Base-by-base conservation (phyloP, 2,888 invertebrate genomes). In the Marronus borbonicus region DNA sequence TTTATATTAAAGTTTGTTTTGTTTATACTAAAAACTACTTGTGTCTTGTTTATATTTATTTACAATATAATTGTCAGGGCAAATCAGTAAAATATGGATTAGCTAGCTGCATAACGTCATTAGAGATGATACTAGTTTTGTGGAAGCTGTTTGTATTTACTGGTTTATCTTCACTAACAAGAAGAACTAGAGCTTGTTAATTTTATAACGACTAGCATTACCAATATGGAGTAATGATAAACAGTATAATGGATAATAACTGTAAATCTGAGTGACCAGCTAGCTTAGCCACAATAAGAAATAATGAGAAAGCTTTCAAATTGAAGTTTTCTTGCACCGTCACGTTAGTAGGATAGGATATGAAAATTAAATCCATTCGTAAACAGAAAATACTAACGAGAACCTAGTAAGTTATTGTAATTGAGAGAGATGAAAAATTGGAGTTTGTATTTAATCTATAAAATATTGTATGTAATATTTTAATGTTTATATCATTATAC, bases 211-310 rank as follows among this genome's bases (percentile, higher is more conserved):
- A 74, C 28, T 74, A 44, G 70, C 36, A 58, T 70, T 55, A 74
- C 60, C 17, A 60, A 49, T 44, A 60, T 74, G 72, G 49, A 60
- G 60, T 74, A 74, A 72, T 44, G 44, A 44, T 60, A 72, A 52
- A 68, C 50, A 52, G 36, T 60, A 14, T 72, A 75, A 78, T 76
- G 39, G 36, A 79, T 76, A 78, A 76, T 72, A 76, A 64, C 24
- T 62, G 65, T 58, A 64, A 76, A 72, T 50, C 49, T 39, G 69
- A 76, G 84, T 83, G 86, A 87, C 86, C 86, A 87, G 87, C 86
- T 86, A 87, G 87, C 86, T 87, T 87, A 81, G 81, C 84, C 84
- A 84, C 84, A 81, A 74, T 83, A 85, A 84, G 85, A 83, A 84
- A 60, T 60, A 74, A 58, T 20, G 80, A 80, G 49, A 79, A 82